Conservation (phyloP, 1,140 invertebrate genomes). For the Lasioglossum albipes region DNA sequence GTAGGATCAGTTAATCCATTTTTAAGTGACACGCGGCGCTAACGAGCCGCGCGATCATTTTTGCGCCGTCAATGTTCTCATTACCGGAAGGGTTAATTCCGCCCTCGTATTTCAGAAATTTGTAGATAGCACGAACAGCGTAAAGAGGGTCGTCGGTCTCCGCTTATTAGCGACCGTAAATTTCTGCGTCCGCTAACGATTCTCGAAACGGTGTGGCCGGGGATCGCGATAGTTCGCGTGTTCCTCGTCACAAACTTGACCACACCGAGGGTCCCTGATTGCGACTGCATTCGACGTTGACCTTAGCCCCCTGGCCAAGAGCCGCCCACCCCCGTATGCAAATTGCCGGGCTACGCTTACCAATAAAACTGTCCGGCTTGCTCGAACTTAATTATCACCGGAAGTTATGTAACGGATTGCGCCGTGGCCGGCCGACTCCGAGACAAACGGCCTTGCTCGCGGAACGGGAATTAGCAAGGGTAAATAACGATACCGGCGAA, state of each 20-base stretch:
- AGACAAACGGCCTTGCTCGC: neutral
- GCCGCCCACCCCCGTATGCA: constrained; percentile 42
- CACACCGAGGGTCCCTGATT: neutral
- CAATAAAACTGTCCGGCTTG: constrained; percentile 56
- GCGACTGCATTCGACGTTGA: constrained; percentile 14
- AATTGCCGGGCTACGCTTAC: constrained; percentile 44
- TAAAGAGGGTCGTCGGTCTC: too few relatives aligned
- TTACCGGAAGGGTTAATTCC: too few relatives aligned
- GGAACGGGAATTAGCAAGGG: constrained; percentile 21
- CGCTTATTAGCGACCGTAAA: constrained; percentile 1
- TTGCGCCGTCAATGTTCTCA: too few relatives aligned
- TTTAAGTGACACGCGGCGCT: too few relatives aligned
- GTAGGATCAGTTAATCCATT: too few relatives aligned
- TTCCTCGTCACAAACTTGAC: neutral
- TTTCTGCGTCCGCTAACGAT: neutral
- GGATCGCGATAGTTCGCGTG: neutral
- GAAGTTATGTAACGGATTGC: constrained; percentile 47
- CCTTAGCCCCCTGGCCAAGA: constrained; percentile 21
- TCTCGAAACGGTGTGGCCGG: neutral
- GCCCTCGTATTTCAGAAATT: too few relatives aligned
- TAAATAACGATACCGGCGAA: constrained; percentile 29
- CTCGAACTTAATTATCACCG: constrained; percentile 58
- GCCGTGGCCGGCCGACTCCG: neutral
- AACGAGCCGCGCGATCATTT: too few relatives aligned
- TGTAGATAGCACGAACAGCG: too few relatives aligned